These are phyloP conservation scores for Perca schrenkii DNA, from an alignment of 2,113 vertebrate genomes.

Conservation along the genomic window DNA sequence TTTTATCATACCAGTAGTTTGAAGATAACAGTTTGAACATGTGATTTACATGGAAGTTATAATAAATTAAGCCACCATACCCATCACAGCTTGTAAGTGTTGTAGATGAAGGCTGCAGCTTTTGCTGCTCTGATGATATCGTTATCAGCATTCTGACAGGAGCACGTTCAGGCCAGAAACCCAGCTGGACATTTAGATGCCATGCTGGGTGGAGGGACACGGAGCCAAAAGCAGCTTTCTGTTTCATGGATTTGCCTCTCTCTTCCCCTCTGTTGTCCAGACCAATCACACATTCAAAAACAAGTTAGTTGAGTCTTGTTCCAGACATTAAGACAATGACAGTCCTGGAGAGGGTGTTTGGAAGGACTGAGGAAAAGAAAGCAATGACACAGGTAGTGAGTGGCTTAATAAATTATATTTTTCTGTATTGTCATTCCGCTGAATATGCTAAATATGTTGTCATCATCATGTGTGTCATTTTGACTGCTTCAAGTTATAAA, in stretches of 20 bases:
- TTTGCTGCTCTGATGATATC: conserved; percentile 18
- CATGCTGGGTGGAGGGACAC: neutral
- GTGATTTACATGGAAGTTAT: neutral
- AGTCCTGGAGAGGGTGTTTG: neutral
- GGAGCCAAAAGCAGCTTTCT: conserved; percentile 11
- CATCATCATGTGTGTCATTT: neutral
- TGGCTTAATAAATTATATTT: neutral
- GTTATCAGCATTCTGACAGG: conserved; percentile 26
- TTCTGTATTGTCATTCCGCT: neutral
- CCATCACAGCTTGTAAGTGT: neutral
- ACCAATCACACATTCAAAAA: conserved; percentile 8
- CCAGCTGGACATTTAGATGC: conserved; percentile 11
- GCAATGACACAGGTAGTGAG: neutral
- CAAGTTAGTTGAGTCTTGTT: neutral
- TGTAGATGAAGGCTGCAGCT: conserved; percentile 4
- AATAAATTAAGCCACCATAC: neutral
- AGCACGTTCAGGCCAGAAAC: neutral
- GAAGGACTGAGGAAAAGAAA: neutral
- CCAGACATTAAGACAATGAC: neutral
- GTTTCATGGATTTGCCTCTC: neutral
- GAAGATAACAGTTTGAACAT: neutral
- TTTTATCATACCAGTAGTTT: neutral
- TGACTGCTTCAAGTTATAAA: neutral
- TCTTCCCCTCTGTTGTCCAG: neutral
- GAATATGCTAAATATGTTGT: neutral